Evolutionary conservation across 1,140 invertebrate genomes (phyloP).

Genomic region (Drosophila kanapiae): DNA sequence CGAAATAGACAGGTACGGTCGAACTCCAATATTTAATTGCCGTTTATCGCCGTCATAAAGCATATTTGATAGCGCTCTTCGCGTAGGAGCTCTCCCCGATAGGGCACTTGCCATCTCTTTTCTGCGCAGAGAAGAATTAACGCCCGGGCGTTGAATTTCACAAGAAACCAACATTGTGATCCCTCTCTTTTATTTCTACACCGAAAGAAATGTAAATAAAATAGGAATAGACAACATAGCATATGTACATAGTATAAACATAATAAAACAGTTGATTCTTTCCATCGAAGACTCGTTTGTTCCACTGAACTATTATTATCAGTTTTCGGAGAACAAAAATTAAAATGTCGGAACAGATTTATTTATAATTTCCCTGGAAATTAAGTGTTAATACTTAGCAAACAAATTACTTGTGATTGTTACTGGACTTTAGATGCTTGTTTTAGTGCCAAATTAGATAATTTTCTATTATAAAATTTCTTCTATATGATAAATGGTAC

Average conservation of each 20-base stretch:
- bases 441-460: too few relatives aligned
- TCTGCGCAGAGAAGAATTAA: conserved; percentile 37
- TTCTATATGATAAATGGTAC: too few relatives aligned
- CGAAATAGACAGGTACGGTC: conserved; percentile 51
- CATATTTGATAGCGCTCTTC: conserved; percentile 38
- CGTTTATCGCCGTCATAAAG: conserved; percentile 44
- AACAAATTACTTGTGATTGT: too few relatives aligned
- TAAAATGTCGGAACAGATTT: not conserved
- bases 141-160: conserved; percentile 69
- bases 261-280: not conserved
- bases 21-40: conserved; percentile 62
- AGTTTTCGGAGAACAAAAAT: not conserved
- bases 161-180: conserved; percentile 47
- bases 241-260: not conserved
- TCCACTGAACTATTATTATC: not conserved
- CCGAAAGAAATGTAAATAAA: not conserved
- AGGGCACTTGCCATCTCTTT: conserved; percentile 4
- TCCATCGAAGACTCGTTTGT: not conserved
- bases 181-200: conserved; percentile 6
- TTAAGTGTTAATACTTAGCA: too few relatives aligned
- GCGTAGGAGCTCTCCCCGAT: not conserved
- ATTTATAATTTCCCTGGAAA: too few relatives aligned
- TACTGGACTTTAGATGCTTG: too few relatives aligned
- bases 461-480: too few relatives aligned
- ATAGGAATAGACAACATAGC: not conserved